phyloP scores from a whole-genome alignment of 2,888 invertebrate species.

The Carpatolechia fugitivella region DNA sequence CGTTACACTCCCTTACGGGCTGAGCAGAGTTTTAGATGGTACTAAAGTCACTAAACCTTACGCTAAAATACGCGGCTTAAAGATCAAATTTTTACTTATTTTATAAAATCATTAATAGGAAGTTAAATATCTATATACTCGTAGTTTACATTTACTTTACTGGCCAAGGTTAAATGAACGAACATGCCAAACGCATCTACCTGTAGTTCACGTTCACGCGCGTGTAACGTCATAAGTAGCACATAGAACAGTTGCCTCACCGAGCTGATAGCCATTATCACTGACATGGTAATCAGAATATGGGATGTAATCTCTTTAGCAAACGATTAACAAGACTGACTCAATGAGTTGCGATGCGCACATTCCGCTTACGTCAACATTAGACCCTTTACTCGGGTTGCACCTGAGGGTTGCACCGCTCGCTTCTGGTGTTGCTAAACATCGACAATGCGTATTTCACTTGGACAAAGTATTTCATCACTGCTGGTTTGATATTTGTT shows the following conservation, averaged over 20 bases:
- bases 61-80: too few relatives aligned
- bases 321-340: slow-evolving; percentile 12
- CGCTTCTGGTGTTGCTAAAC: background rate
- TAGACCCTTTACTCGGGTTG: too few relatives aligned
- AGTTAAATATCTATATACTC: too few relatives aligned
- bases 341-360: background rate
- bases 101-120: too few relatives aligned
- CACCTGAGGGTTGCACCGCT: background rate
- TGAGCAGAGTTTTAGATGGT: too few relatives aligned
- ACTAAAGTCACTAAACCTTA: too few relatives aligned
- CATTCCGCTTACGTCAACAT: background rate
- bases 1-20: too few relatives aligned
- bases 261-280: background rate
- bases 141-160: too few relatives aligned
- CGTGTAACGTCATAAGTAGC: slow-evolving; percentile 16
- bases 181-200: background rate
- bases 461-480: too few relatives aligned
- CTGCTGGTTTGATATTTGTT: background rate
- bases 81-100: too few relatives aligned
- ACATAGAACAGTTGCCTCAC: slow-evolving; percentile 6
- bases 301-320: background rate
- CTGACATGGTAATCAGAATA: background rate
- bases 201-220: background rate
- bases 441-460: background rate
- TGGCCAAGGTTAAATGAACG: too few relatives aligned